Evolutionary conservation across 1,140 invertebrate genomes (phyloP).

Genomic region (Drosophila tropicalis): DNA sequence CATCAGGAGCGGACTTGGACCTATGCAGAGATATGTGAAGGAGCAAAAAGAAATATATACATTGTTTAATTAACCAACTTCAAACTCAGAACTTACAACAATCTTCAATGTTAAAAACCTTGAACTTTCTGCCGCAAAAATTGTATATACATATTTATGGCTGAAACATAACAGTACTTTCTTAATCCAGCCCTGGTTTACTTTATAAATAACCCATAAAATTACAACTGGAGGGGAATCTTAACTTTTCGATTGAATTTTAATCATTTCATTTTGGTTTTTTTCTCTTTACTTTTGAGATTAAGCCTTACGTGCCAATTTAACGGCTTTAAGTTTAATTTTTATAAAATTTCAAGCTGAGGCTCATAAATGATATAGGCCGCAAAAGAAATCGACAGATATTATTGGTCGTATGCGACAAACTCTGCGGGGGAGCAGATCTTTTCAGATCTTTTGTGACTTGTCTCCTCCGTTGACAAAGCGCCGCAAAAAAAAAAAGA

Average conservation of each 20-base stretch:
- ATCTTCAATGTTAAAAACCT: too few species aligned
- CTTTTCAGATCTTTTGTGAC: conserved; percentile 23
- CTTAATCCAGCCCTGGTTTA: background rate
- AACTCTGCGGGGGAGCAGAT: conserved; percentile 57
- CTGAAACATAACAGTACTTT: background rate
- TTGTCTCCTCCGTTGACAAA: conserved; percentile 18
- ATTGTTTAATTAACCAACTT: too few species aligned
- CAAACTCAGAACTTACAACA: too few species aligned
- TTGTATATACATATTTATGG: too few species aligned
- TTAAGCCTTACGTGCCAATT: conserved; percentile 52
- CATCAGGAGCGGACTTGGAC: background rate
- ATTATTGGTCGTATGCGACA: conserved; percentile 56
- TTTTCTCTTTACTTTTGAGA: background rate
- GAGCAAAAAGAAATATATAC: too few species aligned
- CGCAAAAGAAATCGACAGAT: conserved; percentile 41
- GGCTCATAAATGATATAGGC: conserved; percentile 44
- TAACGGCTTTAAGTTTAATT: conserved; percentile 62
- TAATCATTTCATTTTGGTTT: conserved; percentile 45
- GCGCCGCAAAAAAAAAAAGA: background rate
- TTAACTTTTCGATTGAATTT: conserved; percentile 24
- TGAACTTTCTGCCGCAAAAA: too few species aligned
- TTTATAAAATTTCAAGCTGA: conserved; percentile 45
- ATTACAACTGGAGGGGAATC: conserved; percentile 1
- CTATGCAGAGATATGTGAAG: too few species aligned
- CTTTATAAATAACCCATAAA: conserved; percentile 6